A percentile compares a stretch with the other conserved stretches of the same genome.
Conservation (phyloP, 2,113 vertebrate genomes). For the Polyodon spathula region DNA sequence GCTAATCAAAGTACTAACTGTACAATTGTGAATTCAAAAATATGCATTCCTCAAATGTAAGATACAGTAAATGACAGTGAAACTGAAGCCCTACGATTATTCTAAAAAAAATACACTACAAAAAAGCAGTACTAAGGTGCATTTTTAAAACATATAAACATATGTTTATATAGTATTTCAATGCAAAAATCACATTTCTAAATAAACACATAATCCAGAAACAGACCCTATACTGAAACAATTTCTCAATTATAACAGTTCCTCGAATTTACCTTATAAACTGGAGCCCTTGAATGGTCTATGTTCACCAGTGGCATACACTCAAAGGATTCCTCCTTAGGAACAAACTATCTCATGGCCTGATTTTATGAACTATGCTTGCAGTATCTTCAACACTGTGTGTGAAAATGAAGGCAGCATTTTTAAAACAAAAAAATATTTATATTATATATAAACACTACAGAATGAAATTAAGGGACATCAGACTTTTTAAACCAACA, state of each 20-base stretch:
- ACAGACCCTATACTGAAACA: conserved; percentile 41
- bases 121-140: too few species aligned
- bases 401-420: conserved; percentile 98
- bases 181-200: conserved; percentile 24
- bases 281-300: conserved; percentile 95
- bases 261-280: conserved; percentile 87
- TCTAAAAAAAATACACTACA: background rate
- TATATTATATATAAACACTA: conserved; percentile 45
- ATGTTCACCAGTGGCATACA: conserved; percentile 95
- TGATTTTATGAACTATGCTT: conserved; percentile 97
- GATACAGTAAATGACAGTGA: too few species aligned
- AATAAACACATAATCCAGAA: conserved; percentile 21
- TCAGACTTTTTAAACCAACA: conserved; percentile 40
- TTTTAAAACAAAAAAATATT: conserved; percentile 58
- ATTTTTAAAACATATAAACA: background rate
- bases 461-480: conserved; percentile 35
- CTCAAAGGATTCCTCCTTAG: conserved; percentile 97
- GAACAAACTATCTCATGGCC: conserved; percentile 96
- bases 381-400: conserved; percentile 99
- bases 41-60: too few species aligned
- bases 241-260: conserved; percentile 44
- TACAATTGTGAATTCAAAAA: too few species aligned
- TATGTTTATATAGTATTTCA: conserved; percentile 19
- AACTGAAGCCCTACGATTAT: too few species aligned
- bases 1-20: too few species aligned